Percentiles rank a stretch among this genome's conserved stretches.
phyloP scores from a whole-genome alignment of 2,797 vertebrate genomes.

The Aldrovandia affinis region DNA sequence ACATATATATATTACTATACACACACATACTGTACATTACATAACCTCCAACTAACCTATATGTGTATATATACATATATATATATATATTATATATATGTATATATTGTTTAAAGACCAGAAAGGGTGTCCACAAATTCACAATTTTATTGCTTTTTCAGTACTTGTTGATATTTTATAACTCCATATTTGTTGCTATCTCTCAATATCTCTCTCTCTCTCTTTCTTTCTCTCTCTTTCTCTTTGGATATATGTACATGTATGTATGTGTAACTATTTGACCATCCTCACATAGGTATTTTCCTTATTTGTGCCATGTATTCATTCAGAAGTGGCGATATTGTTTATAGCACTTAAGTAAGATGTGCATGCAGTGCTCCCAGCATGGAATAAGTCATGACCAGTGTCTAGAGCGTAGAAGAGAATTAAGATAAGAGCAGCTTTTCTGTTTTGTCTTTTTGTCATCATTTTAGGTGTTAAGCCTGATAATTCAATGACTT shows the following conservation, averaged over 20 bases:
- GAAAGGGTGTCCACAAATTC: conserved; percentile 3
- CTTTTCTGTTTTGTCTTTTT: not conserved
- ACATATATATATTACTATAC: not conserved
- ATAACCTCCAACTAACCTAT: not conserved
- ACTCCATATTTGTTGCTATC: not conserved
- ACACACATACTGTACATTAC: not conserved
- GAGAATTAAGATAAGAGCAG: not conserved
- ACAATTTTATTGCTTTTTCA: not conserved
- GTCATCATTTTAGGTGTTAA: conserved; percentile 10
- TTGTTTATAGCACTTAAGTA: not conserved
- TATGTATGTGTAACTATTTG: not conserved
- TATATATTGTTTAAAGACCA: not conserved
- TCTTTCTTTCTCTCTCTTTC: not conserved
- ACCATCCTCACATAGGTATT: not conserved
- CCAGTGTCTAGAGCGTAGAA: not conserved
- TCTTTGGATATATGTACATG: not conserved
- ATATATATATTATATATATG: too few species aligned
- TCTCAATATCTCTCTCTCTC: not conserved
- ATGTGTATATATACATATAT: too few species aligned
- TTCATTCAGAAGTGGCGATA: not conserved
- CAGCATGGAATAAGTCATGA: not conserved
- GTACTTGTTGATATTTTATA: not conserved
- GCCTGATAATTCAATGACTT: not conserved
- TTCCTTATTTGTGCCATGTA: not conserved
- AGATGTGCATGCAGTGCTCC: not conserved